Evolutionary conservation across 2,888 invertebrate genomes (phyloP), one percentile per base, ranked within the genome.

Genomic region (Agapostemon virescens): DNA sequence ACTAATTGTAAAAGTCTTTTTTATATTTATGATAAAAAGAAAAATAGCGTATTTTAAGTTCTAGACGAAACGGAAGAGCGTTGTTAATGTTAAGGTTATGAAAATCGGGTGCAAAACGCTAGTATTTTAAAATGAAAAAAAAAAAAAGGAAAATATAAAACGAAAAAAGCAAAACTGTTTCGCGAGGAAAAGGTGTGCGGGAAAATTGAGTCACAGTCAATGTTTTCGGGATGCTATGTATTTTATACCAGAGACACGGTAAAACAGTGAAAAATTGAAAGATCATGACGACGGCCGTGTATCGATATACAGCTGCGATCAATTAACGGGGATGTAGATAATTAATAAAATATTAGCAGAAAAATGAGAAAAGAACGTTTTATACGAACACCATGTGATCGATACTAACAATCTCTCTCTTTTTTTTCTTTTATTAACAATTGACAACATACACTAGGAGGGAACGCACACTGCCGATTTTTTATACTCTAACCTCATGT

Each of bases 381-480:
- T 80, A 66, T 73, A 77, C 36, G 45, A 58, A 79, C 42, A 42
- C 33, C 26, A n/a, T 52, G 45, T 49, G 79, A 72, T 68, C 17
- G 23, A 72, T 49, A 49, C 52, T 72, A 78, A 64, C 20, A 38
- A 52, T 58, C 66, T 38, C 38, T 49, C 68, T 33, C 69, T 68
- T 66, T 72, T 69, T 45, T 66, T 67, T 64, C 63, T 26, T 73
- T 63, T 67, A 38, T 63, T 67, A 38, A 30, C 36, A 61, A 72
- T 58, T 45, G 11, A 40, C 3, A 68, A 33, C n/a, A 58, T 42
- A 58, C 49, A 75, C 36, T 45, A 71, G 26, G 58, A 58, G n/a
- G 68, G 68, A 72, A 82, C 71, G 74, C 74, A 82, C 69, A 74
- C 66, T 74, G 74, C 64, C 71, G 45, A 58, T 61, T 81, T 58